Evolutionary conservation across 2,797 vertebrate species (phyloP).

Genomic region (Bovichtus diacanthus): DNA sequence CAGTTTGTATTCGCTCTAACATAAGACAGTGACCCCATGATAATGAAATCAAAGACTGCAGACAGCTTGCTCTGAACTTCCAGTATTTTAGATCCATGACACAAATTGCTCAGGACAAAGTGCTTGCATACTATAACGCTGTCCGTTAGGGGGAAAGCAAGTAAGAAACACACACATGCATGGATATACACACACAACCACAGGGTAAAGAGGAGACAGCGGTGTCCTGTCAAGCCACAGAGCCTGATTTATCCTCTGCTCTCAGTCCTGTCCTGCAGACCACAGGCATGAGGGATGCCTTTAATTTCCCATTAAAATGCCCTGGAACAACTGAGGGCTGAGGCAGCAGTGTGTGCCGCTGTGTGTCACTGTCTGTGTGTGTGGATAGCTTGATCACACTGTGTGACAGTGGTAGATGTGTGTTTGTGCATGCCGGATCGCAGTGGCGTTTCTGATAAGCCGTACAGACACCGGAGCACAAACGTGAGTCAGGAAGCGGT

Average conservation of each 20-base stretch:
- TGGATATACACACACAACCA: conserved; percentile 8
- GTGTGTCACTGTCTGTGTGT: conserved; percentile 47
- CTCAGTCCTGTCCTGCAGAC: conserved; percentile 63
- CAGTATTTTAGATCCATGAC: background rate
- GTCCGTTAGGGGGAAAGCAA: conserved; percentile 3
- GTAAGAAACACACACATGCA: conserved; percentile 30
- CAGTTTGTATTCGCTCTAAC: background rate
- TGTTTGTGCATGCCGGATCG: conserved; percentile 29
- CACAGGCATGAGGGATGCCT: conserved; percentile 71
- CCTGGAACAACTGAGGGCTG: conserved; percentile 73
- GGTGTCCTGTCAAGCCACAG: conserved; percentile 59
- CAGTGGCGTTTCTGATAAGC: conserved; percentile 14
- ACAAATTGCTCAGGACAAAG: conserved; percentile 28
- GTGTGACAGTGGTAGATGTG: conserved; percentile 40
- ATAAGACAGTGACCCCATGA: background rate
- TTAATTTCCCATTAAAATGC: conserved; percentile 84
- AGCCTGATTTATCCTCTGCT: conserved; percentile 78
- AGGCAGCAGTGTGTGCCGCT: conserved; percentile 31
- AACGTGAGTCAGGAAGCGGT: conserved; percentile 47
- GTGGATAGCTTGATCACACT: conserved; percentile 58
- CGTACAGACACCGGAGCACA: conserved; percentile 6
- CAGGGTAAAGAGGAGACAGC: conserved; percentile 33
- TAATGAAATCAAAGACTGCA: conserved; percentile 4
- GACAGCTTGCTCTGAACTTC: conserved; percentile 14
- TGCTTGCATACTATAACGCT: background rate